A percentile compares a stretch with the other conserved stretches of the same genome.
Conservation (phyloP, 2,113 vertebrate genomes). For the Euleptes europaea region DNA sequence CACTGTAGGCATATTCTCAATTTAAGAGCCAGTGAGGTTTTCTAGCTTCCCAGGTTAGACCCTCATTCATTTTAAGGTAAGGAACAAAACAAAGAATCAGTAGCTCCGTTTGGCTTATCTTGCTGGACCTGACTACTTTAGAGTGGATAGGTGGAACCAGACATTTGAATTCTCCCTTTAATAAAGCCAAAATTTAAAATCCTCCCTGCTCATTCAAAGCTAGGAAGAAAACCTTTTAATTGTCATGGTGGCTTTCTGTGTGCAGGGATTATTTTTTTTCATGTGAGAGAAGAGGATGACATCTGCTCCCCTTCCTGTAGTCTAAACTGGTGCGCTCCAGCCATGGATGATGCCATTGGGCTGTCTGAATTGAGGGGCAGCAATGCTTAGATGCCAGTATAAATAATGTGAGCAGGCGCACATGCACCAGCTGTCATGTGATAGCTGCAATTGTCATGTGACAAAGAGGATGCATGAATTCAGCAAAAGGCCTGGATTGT, state of each 20-base stretch:
- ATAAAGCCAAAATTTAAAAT: not conserved
- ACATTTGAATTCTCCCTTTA: not conserved
- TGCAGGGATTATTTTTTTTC: rapidly evolving
- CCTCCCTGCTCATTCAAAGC: not conserved
- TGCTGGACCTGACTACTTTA: not conserved
- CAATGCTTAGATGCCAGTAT: not conserved
- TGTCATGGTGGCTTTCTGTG: not conserved
- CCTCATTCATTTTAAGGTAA: not conserved
- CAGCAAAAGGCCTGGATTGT: not conserved
- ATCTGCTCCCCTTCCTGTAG: too few species aligned
- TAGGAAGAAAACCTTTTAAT: not conserved
- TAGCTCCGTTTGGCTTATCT: not conserved
- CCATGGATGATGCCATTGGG: too few species aligned
- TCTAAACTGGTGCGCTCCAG: too few species aligned
- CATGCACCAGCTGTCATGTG: not conserved
- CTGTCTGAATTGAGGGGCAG: not conserved
- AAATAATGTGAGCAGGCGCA: too few species aligned
- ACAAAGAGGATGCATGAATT: not conserved
- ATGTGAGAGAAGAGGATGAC: too few species aligned
- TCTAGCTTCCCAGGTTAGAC: not conserved
- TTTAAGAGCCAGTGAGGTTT: not conserved
- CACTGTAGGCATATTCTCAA: not conserved
- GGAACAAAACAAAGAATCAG: too few species aligned
- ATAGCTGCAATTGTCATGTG: not conserved
- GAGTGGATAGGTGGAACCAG: not conserved